Evolutionary conservation across 30 jellyfish, hydroid and myxozoan genomes (phyloP).

Genomic region (Cassiopea andromeda): DNA sequence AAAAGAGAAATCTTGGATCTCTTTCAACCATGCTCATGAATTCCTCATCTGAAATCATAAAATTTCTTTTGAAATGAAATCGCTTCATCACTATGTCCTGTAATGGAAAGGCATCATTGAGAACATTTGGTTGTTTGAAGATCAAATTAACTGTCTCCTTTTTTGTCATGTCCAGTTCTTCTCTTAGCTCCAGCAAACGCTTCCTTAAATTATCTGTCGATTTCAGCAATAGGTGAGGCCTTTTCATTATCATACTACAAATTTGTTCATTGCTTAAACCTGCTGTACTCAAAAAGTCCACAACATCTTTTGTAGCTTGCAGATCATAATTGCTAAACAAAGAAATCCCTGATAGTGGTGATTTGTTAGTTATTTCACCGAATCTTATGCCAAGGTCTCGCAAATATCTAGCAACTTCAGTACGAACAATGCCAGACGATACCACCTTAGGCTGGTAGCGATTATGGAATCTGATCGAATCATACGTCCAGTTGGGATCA

Average conservation of each 20-base stretch:
- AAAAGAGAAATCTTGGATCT: constrained; percentile 57
- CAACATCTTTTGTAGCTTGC: constrained; percentile 39
- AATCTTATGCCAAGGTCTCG: constrained; percentile 64
- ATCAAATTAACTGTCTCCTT: constrained; percentile 40
- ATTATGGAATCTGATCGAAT: constrained; percentile 6
- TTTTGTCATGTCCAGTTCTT: constrained; percentile 64
- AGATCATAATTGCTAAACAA: constrained; percentile 55
- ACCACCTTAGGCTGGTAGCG: constrained; percentile 49
- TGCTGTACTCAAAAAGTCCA: constrained; percentile 49
- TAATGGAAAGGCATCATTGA: constrained; percentile 48
- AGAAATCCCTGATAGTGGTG: constrained; percentile 54
- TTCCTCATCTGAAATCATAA: constrained; percentile 30
- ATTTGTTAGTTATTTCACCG: constrained; percentile 53
- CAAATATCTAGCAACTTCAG: constrained; percentile 62
- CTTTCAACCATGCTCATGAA: constrained; percentile 68
- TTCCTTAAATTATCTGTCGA: constrained; percentile 14
- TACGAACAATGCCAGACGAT: constrained; percentile 61
- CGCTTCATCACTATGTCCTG: constrained; percentile 33
- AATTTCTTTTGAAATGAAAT: constrained; percentile 44
- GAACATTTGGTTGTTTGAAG: constrained; percentile 51
- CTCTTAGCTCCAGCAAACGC: constrained; percentile 49
- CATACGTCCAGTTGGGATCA: constrained; percentile 31
- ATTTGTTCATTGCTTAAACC: constrained; percentile 49
- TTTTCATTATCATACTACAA: constrained; percentile 44
- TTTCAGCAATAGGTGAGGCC: constrained; percentile 46